Evolutionary conservation across 2,888 invertebrate genomes (phyloP), one percentile per base, ranked within the genome.

Genomic region (Blastobasis lacticolella): DNA sequence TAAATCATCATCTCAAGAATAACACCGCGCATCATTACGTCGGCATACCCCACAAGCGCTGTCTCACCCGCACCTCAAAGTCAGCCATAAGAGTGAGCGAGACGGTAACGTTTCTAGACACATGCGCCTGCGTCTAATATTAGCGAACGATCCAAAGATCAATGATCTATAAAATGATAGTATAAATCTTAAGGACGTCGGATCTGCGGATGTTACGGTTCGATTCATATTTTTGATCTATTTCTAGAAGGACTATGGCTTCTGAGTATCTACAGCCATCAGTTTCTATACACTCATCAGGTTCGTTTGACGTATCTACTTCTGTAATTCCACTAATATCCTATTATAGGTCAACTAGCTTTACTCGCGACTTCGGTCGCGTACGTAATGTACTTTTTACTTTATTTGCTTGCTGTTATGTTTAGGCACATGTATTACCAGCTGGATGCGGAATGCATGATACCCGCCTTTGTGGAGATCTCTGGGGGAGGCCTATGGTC

Each of bases 161-260:
- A 66, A 66, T 66, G 65, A 62, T 66, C 67, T 64, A 66, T 66
- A 59, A 66, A 66, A 51, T 47, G 46, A 47, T 47, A 47, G 40
- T 38, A 47, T 47, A 38, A 23, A 7, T 38, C 49, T 23, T 23
- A 23, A 38, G 46, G 5, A 38, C 41, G 48, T 48, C 47, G 10
- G 51, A 48, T 51, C 47, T n/a, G 37, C 36, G 48, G 51, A 51
- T 49, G 49, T 49, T 44, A 23, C 43, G 47, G 45, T 10, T 23
- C 23, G 23, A 37, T 37, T 46, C 46, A 38, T 7, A 40, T n/a
- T 47, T 5, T n/a, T n/a, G 38, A 38, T 10, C 40, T 47, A 47
- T 47, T 38, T 47, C 9, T 47, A 46, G 40, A 23, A 23, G 23
- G 23, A 23, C 23, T 23, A 23, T 23, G 23, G 23, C 23, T 23